Evolutionary conservation across 2,113 vertebrate species (phyloP).

Genomic region (Spermophilus dauricus): DNA sequence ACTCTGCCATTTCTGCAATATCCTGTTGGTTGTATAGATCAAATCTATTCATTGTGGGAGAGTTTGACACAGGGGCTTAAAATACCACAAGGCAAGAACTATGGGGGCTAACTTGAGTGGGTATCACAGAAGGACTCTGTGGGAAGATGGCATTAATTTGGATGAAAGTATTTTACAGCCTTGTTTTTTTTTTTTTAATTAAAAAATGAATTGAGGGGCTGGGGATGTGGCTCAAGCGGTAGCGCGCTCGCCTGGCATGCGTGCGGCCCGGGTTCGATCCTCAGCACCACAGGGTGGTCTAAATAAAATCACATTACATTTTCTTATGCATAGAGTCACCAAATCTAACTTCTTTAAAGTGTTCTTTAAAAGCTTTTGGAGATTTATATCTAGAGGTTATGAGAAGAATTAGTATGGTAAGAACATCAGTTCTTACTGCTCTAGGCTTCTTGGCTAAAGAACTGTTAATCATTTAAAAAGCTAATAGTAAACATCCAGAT

Average conservation of each 20-base stretch:
- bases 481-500: conserved; percentile 58
- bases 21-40: neutral
- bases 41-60: neutral
- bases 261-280: no score
- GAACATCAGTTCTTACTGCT: conserved; percentile 66
- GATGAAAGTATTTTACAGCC: neutral
- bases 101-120: neutral
- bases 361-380: conserved; percentile 66
- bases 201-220: neutral
- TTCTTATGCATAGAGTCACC: neutral
- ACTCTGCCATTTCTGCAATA: neutral
- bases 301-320: neutral
- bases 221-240: no score
- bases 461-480: conserved; percentile 65
- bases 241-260: no score
- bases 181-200: neutral
- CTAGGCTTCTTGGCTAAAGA: conserved; percentile 72
- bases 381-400: conserved; percentile 58
- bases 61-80: neutral
- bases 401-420: conserved; percentile 24
- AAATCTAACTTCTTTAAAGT: conserved; percentile 46
- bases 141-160: neutral
- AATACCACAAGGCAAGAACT: neutral
- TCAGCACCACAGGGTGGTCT: neutral
- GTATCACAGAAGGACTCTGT: neutral